Base-by-base conservation (phyloP, 2,888 invertebrate species). In the Imbricaverruca yamaguchii region DNA sequence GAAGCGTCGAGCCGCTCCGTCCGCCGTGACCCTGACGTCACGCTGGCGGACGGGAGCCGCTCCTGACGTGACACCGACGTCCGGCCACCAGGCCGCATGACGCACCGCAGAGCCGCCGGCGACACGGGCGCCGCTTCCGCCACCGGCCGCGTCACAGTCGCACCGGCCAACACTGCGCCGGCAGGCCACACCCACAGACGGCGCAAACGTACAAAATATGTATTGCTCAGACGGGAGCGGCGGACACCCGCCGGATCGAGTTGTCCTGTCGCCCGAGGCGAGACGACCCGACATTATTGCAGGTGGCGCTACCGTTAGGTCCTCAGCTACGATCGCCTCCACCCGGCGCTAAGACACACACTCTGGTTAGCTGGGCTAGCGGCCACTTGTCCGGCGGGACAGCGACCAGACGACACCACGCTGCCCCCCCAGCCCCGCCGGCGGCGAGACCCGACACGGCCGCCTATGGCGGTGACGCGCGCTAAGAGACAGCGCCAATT, bases 201-300 rank as follows among this genome's bases (percentile, higher is more conserved):
- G n/a, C n/a, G 57, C 23, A 74, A 74, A 74, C 74, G 74, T 74
- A 74, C 74, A 74, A 74, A 74, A 74, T 74, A 53, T 74, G 53
- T 74, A 74, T 74, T 74, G 74, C 74, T 12, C 21, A 6, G 55
- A 8, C 12, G 25, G 13, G 25, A 13, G 39, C 67, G 13, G 8
- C 8, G 9, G 7, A 2, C 15, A 8, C 13, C 53, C 23, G 13
- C 15, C 74, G 74, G 0, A 4, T 21, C 59, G 12, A 55, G 8
- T 53, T 21, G 21, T 21, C 53, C 53, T 18, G 21, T 8, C 9
- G 7, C 10, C 69, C 9, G 23, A 8, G 8, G 10, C 2, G 25
- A 69, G 15, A 25, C 9, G 39, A 23, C 18, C 3, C 53, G 10
- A 21, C 53, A 55, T 21, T 67, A 67, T 67, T 23, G 25, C 39